Base-by-base conservation (phyloP, 2,888 invertebrate species). In the Hirtodrosophila cameraria region DNA sequence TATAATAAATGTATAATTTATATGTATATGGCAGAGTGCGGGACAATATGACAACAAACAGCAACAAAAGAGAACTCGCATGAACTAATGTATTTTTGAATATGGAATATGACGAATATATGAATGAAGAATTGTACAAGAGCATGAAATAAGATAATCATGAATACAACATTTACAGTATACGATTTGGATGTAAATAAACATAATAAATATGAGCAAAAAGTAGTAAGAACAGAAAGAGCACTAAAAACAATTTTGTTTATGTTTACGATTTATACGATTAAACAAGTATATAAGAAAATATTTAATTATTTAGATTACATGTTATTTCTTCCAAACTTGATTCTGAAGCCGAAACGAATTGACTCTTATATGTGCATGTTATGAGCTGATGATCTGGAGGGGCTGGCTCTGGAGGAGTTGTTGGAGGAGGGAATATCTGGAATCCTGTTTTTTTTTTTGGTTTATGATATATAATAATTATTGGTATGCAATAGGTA, bases 341-440 rank as follows among this genome's bases (percentile, higher is more conserved):
- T 85, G 94, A 93, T 89, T 93, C 93, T 73, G 93, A 93, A 79
- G 92, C 92, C 69, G 92, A 92, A 76, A 92, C 92, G 72, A 92
- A 91, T 87, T 92, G 91, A 82, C 92, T 90, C 89, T 91, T 90
- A 87, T 90, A 90, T 81, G 91, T 90, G 85, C 90, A 92, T 74
- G 90, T 90, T 77, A 93, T 93, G 92, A 93, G 93, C 85, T 93
- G 92, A 90, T 95, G 94, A 90, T 96, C 96, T 57, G 96, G 96
- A 43, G 96, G 96, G 58, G 96, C 96, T 39, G 96, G 96, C 90
- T 96, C 96, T 30, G 96, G 96, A 42, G 96, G 96, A 68, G 96
- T 96, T 83, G 95, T 95, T 49, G 96, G 95, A 62, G 95, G 95
- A 71, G 96, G 96, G 90, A 95, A 96, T 65, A 95, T 96, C 91